A percentile compares a stretch with the other conserved stretches of the same genome.
Conservation (phyloP, 2,888 invertebrate species). For the Marasmarcha lunaedactyla region DNA sequence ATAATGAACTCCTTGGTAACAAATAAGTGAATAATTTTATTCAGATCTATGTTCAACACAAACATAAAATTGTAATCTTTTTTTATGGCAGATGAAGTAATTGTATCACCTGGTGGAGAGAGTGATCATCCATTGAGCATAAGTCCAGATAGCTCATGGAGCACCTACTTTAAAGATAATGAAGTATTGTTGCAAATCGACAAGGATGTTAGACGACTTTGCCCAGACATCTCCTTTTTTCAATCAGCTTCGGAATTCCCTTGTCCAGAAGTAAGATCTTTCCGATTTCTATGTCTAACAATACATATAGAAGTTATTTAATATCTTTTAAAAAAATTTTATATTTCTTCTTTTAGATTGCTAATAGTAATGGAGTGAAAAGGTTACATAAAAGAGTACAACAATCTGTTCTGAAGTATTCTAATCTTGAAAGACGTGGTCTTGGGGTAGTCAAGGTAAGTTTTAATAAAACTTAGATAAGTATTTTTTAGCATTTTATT, state of each 20-base stretch:
- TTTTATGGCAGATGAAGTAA: slow-evolving; percentile 79
- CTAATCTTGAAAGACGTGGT: slow-evolving; percentile 89
- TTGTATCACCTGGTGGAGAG: slow-evolving; percentile 83
- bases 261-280: slow-evolving; percentile 74
- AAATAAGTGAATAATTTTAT: no score
- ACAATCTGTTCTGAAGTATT: slow-evolving; percentile 85
- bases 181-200: slow-evolving; percentile 97
- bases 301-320: not conserved
- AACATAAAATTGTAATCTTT: no score
- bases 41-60: no score
- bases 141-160: slow-evolving; percentile 97
- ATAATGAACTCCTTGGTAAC: no score
- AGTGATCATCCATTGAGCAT: slow-evolving; percentile 93
- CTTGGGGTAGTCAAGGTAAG: slow-evolving; percentile 89
- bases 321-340: not conserved
- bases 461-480: no score
- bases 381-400: slow-evolving; percentile 91
- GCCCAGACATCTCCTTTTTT: slow-evolving; percentile 98
- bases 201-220: slow-evolving; percentile 93
- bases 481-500: no score
- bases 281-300: not conserved
- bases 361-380: slow-evolving; percentile 84
- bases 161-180: slow-evolving; percentile 95
- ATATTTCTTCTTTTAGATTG: slow-evolving; percentile 52
- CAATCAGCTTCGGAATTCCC: slow-evolving; percentile 93